Conservation (phyloP, 2,113 vertebrate species). For the Rhineura floridana region DNA sequence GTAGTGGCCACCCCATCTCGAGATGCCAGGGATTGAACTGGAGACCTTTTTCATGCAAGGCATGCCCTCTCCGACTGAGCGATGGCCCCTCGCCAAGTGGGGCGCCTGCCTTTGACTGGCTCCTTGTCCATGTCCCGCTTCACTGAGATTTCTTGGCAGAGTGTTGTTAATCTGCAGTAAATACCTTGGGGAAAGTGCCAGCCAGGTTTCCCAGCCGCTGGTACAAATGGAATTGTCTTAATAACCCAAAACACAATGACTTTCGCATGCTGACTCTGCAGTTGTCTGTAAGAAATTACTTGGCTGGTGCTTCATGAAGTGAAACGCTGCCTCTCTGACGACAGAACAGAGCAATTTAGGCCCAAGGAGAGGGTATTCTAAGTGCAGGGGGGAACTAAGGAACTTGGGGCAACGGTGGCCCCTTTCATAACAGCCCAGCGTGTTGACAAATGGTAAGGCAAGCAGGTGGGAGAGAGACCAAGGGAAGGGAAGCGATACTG, state of each 20-base stretch:
- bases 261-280: background rate
- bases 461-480: background rate
- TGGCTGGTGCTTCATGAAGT: background rate
- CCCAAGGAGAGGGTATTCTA: too few species aligned
- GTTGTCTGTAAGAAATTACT: slow-evolving; percentile 3
- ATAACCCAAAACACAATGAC: slow-evolving; percentile 10
- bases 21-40: background rate
- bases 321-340: background rate
- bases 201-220: background rate
- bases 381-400: too few species aligned
- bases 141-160: background rate
- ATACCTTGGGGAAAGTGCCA: background rate
- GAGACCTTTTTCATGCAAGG: background rate
- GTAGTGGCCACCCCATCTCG: background rate
- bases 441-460: background rate
- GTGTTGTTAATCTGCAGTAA: slow-evolving; percentile 14
- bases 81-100: background rate
- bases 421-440: background rate
- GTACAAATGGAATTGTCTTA: slow-evolving; percentile 6
- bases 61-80: background rate
- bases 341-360: background rate
- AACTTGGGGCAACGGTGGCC: too few species aligned
- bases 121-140: background rate
- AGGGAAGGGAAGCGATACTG: background rate
- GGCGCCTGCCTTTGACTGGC: background rate